These are phyloP conservation scores for Oscheius sp. DNA, from an alignment of 2,888 invertebrate species.

Conservation along the genomic window DNA sequence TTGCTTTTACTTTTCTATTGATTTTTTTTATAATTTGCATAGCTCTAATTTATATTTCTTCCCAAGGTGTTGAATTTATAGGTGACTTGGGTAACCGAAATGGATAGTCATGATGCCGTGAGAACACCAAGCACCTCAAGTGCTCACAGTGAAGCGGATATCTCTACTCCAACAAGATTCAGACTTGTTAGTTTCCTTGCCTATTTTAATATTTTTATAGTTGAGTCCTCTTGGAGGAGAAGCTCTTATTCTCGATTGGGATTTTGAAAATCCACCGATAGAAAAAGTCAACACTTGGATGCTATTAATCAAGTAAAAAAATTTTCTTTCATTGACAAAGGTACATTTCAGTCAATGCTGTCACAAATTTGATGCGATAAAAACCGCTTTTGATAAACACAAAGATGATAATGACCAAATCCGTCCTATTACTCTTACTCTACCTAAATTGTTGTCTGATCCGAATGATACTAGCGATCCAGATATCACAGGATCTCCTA, in stretches of 20 bases:
- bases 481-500: not conserved
- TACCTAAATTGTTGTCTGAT: not conserved
- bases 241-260: not conserved
- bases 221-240: constrained; percentile 14
- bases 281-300: not conserved
- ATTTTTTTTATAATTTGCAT: no score
- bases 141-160: not conserved
- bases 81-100: not conserved
- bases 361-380: not conserved
- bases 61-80: not conserved
- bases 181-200: not conserved
- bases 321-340: not conserved
- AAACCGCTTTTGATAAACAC: not conserved
- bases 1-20: no score
- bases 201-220: constrained; percentile 1
- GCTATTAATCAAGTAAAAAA: not conserved
- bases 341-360: not conserved
- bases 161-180: not conserved
- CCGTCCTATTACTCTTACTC: not conserved
- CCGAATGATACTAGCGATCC: not conserved
- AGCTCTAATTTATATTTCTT: not conserved
- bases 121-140: constrained; percentile 10
- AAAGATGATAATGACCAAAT: not conserved
- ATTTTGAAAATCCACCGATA: not conserved
- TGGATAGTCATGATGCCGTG: constrained; percentile 11